Base-by-base conservation (phyloP, 2,113 vertebrate species). In the Lamprologus tigripictilis region DNA sequence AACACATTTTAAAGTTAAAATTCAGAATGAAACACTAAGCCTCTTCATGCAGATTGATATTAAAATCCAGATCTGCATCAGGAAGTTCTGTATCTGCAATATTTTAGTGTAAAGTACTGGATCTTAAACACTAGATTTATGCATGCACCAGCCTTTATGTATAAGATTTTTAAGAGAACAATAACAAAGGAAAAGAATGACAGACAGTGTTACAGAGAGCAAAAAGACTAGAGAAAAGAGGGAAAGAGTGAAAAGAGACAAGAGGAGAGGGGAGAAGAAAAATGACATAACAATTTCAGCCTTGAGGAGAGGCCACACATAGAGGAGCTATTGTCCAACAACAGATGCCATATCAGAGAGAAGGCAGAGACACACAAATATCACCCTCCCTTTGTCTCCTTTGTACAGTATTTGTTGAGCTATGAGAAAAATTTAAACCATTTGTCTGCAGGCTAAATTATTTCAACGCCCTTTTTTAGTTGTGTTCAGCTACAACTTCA, bases 311-410 rank as follows among this genome's bases (percentile, higher is more conserved):
- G 68, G 85, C 90, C 63, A 84, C 23, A 33, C 89, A 95, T 83
- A 95, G 90, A 93, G 90, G 88, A 63, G 76, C 92, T 86, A 91
- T 94, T 95, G 94, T 94, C 85, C 85, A 71, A 81, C 66, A 87
- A 82, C 37, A 73, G 9, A 92, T 55, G 33, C 85, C 54, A 83
- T 86, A 86, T 86, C 76, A 89, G 61, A 88, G 17, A 76, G 79
- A 63, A 86, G 19, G 71, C 57, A 90, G 31, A 21, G 26, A 21
- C 90, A 80, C 82, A 81, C 58, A 86, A 73, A 86, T 61, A 89
- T 71, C 73, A 58, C 17, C 61, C 73, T 28, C 35, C n/a, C 21
- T 42, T 83, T 61, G 49, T 47, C 3, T 35, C 53, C 40, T 79
- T n/a, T 83, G 53, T 53, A 35, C 87, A 35, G 68, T 16, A 57